A percentile compares a stretch with the other conserved stretches of the same genome.
These are phyloP conservation scores for Tetragonula clypearis DNA, from an alignment of 1,140 invertebrate genomes.

Conservation along the genomic window DNA sequence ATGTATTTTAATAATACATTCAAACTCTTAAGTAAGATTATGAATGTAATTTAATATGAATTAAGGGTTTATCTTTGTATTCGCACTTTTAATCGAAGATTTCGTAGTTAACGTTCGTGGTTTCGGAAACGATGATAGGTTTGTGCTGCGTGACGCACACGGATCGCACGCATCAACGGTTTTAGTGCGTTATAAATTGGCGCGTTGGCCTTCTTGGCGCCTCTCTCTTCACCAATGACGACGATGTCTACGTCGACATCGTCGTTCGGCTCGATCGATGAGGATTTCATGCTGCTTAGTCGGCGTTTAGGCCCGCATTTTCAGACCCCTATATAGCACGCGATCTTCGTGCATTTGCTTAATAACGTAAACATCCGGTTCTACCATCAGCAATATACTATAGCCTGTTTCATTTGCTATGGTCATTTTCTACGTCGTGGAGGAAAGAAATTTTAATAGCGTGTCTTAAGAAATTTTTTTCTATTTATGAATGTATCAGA, in stretches of 20 bases:
- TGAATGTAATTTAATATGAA: background rate
- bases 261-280: constrained; percentile 72
- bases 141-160: constrained; percentile 60
- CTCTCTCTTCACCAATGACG: constrained; percentile 56
- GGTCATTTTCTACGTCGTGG: constrained; percentile 11
- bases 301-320: constrained; percentile 77
- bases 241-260: constrained; percentile 60
- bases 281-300: constrained; percentile 76
- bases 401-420: constrained; percentile 38
- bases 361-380: constrained; percentile 74
- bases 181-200: constrained; percentile 79
- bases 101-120: background rate
- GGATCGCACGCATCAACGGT: constrained; percentile 73
- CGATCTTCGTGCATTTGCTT: constrained; percentile 73
- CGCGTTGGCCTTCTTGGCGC: constrained; percentile 72
- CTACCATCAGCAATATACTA: constrained; percentile 34
- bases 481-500: background rate
- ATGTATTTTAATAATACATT: no score
- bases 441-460: background rate
- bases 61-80: background rate
- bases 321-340: constrained; percentile 62
- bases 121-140: background rate
- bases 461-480: background rate
- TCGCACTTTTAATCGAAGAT: background rate
- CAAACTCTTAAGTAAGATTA: no score